A percentile compares a stretch with the other conserved stretches of the same genome.
Conservation (phyloP, 2,797 vertebrate genomes). For the Pipistrellus pygmaeus region DNA sequence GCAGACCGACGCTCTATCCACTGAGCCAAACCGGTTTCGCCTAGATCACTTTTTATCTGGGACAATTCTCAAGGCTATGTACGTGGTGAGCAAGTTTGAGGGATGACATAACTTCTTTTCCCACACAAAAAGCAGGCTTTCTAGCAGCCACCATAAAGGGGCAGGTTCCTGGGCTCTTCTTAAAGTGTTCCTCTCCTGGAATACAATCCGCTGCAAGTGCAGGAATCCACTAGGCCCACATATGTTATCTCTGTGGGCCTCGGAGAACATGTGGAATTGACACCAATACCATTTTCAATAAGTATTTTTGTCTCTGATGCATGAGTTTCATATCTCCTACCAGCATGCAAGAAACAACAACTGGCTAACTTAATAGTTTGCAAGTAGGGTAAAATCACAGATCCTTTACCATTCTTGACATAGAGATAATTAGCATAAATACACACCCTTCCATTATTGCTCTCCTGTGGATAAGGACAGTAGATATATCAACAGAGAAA, state of each 20-base stretch:
- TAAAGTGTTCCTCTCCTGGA: not conserved
- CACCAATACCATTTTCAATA: not conserved
- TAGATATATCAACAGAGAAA: not conserved
- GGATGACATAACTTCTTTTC: not conserved
- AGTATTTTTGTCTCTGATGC: not conserved
- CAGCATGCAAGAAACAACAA: not conserved
- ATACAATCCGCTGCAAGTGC: not conserved
- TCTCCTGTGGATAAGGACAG: not conserved
- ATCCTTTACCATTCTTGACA: not conserved
- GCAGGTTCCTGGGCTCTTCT: not conserved
- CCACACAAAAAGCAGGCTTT: not conserved
- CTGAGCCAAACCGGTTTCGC: no score
- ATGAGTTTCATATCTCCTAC: not conserved
- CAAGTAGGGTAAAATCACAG: not conserved
- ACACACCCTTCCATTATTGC: not conserved
- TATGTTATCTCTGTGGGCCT: not conserved
- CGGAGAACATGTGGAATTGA: not conserved
- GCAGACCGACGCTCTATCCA: no score
- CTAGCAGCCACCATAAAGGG: not conserved
- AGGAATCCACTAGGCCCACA: not conserved
- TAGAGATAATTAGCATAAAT: not conserved
- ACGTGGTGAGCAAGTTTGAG: not conserved
- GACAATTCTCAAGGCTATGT: slow-evolving; percentile 1
- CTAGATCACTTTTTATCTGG: not conserved
- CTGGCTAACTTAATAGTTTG: slow-evolving; percentile 16